Evolutionary conservation across 2,797 vertebrate genomes (phyloP).

Genomic region (Pachyuromys duprasi): DNA sequence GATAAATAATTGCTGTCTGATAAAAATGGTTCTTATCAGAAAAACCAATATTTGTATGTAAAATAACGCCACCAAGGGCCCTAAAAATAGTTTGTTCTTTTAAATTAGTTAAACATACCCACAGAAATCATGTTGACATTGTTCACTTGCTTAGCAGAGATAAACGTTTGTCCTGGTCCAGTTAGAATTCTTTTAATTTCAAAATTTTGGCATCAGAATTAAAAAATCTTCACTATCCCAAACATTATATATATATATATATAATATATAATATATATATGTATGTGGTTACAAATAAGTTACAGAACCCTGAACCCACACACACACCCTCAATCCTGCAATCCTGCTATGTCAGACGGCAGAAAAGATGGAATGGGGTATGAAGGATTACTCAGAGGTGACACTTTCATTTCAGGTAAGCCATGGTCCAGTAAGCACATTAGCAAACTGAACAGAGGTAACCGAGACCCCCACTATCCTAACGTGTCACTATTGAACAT

Average conservation of each 20-base stretch:
- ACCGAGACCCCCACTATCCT: background rate
- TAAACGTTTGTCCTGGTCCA: constrained; percentile 64
- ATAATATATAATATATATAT: background rate
- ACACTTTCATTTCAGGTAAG: constrained; percentile 51
- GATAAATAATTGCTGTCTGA: constrained; percentile 71
- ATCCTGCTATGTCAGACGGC: background rate
- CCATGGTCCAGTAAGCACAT: constrained; percentile 45
- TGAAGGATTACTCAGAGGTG: background rate
- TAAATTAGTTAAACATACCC: constrained; percentile 79
- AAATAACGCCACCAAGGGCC: constrained; percentile 64
- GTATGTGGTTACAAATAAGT: background rate
- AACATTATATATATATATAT: background rate
- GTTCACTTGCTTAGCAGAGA: constrained; percentile 66
- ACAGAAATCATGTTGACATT: constrained; percentile 76
- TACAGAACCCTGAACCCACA: background rate
- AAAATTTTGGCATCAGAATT: constrained; percentile 65
- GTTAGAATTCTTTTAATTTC: constrained; percentile 66
- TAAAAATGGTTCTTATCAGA: constrained; percentile 77
- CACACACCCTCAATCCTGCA: background rate
- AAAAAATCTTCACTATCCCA: constrained; percentile 49
- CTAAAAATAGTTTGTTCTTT: constrained; percentile 76
- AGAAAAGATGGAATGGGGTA: background rate
- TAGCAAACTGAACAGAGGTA: constrained; percentile 42
- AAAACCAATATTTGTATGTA: constrained; percentile 69
- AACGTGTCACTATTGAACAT: background rate